Evolutionary conservation across 1,140 invertebrate genomes (phyloP).

Genomic region (Drosophila mojavensis): DNA sequence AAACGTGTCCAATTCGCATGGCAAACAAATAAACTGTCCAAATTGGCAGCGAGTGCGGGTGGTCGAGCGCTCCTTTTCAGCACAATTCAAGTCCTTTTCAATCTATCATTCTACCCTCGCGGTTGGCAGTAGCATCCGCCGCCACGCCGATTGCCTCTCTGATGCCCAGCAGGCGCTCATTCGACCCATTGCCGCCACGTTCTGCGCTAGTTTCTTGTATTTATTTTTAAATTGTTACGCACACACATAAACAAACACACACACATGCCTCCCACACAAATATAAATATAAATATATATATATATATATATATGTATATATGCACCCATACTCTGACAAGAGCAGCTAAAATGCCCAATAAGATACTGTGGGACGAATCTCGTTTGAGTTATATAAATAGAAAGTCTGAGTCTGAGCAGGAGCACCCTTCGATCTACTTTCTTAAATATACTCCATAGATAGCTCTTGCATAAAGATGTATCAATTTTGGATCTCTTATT

Average conservation of each 20-base stretch:
- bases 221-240: conserved; percentile 79
- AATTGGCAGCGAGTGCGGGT: conserved; percentile 2
- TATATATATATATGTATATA: too few relatives aligned
- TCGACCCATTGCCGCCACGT: conserved; percentile 45
- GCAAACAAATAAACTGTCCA: conserved; percentile 53
- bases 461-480: too few relatives aligned
- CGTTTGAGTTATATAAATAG: background rate
- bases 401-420: too few relatives aligned
- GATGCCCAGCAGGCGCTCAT: conserved; percentile 11
- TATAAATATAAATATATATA: background rate
- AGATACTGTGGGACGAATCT: background rate
- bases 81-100: conserved; percentile 48
- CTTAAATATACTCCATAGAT: too few relatives aligned
- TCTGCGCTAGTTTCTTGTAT: conserved; percentile 79
- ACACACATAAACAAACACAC: conserved; percentile 46
- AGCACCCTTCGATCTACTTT: too few relatives aligned
- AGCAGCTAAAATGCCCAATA: conserved; percentile 52
- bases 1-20: conserved; percentile 70
- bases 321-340: conserved; percentile 3
- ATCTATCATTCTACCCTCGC: conserved; percentile 77
- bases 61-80: conserved; percentile 10
- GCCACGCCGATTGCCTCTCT: background rate
- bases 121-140: conserved; percentile 21
- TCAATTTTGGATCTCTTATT: too few relatives aligned
- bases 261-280: conserved; percentile 12